Conservation (phyloP, 2,113 vertebrate genomes). For the Bufo bufo region DNA sequence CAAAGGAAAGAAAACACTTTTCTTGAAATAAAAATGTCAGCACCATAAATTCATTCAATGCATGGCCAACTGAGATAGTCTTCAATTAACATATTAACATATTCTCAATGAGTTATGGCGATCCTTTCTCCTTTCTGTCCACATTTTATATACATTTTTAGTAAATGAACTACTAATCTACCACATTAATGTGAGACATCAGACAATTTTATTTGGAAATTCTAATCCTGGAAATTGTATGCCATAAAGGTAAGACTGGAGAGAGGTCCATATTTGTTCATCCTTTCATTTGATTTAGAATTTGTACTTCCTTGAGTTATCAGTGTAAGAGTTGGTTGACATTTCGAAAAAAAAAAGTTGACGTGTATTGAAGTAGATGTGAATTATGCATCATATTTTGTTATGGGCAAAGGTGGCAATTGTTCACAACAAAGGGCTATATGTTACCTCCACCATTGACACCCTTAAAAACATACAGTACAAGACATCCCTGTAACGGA, state of each 20-base stretch:
- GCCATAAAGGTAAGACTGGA: neutral
- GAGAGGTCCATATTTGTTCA: neutral
- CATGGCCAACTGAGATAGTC: slow-evolving; percentile 50
- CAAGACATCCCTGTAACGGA: too few species aligned
- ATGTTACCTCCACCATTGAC: too few species aligned
- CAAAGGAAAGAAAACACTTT: slow-evolving; percentile 48
- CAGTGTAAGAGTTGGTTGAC: neutral
- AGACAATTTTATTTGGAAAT: slow-evolving; percentile 25
- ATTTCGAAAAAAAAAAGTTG: neutral
- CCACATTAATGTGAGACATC: slow-evolving; percentile 40
- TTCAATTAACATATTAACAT: slow-evolving; percentile 59
- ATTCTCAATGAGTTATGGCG: slow-evolving; percentile 66
- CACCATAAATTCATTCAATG: slow-evolving; percentile 39
- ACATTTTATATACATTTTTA: slow-evolving; percentile 66
- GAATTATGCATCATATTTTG: neutral
- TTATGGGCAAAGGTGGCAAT: neutral
- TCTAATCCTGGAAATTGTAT: slow-evolving; percentile 11
- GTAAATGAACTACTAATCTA: slow-evolving; percentile 65
- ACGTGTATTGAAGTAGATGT: too few species aligned
- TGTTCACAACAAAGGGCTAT: too few species aligned
- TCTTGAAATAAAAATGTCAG: slow-evolving; percentile 44
- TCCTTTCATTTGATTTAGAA: neutral
- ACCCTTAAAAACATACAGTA: too few species aligned
- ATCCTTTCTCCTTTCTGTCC: slow-evolving; percentile 65
- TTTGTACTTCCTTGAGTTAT: neutral